Conservation (phyloP, 2,797 vertebrate genomes). For the Anguilla obscura region DNA sequence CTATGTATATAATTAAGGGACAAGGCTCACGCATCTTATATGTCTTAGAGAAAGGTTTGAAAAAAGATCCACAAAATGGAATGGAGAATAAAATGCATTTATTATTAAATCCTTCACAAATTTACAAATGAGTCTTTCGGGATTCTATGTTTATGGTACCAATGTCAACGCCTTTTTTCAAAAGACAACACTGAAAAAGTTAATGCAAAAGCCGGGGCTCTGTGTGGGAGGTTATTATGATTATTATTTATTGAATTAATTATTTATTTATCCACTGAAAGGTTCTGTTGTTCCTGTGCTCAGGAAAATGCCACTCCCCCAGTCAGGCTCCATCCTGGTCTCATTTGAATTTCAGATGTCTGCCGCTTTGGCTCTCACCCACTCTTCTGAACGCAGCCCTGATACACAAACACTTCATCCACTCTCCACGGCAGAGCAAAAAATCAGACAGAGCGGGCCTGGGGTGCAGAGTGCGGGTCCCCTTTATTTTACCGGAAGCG, state of each 20-base stretch:
- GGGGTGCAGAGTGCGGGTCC: neutral
- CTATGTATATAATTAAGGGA: neutral
- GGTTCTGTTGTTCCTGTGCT: neutral
- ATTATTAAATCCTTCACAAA: too few species aligned
- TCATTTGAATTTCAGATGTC: constrained; percentile 9
- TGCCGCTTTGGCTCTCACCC: neutral
- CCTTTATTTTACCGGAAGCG: neutral
- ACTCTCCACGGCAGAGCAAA: neutral
- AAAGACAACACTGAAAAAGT: neutral
- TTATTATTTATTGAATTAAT: neutral
- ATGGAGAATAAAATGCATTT: neutral
- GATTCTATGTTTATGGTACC: neutral
- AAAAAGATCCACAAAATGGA: neutral
- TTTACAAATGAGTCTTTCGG: neutral
- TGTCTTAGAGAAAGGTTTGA: neutral
- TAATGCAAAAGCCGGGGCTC: neutral
- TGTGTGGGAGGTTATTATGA: neutral
- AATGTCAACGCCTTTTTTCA: too few species aligned
- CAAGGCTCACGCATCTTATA: neutral
- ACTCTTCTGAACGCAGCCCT: neutral
- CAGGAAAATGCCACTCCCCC: neutral
- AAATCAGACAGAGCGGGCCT: neutral
- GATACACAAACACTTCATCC: constrained; percentile 15
- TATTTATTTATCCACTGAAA: neutral
- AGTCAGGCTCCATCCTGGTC: neutral